phyloP scores from a whole-genome alignment of 2,888 invertebrate genomes.

The Agrotis puta region DNA sequence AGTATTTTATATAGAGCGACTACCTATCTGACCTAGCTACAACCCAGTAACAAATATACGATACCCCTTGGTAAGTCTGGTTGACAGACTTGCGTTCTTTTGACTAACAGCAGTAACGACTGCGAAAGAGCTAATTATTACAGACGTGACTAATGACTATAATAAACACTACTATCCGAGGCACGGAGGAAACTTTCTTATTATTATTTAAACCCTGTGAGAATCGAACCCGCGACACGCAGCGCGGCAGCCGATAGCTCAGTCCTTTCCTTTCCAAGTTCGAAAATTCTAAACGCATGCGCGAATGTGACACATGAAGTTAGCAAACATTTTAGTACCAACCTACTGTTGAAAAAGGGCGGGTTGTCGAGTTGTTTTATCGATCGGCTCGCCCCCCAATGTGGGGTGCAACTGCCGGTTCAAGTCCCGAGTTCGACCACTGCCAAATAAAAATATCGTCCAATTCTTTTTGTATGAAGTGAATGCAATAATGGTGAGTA shows the following conservation, averaged over 20 bases:
- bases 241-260: no score
- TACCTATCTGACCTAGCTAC: no score
- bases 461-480: slow-evolving; percentile 43
- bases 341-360: slow-evolving; percentile 69
- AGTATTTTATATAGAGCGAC: no score
- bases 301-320: slow-evolving; percentile 62
- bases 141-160: no score
- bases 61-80: no score
- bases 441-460: slow-evolving; percentile 28
- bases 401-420: slow-evolving; percentile 31
- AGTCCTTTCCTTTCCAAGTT: no score
- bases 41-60: not conserved
- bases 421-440: slow-evolving; percentile 19
- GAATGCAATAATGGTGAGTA: slow-evolving; percentile 61
- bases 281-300: slow-evolving; percentile 52
- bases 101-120: no score
- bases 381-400: slow-evolving; percentile 70
- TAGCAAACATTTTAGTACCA: slow-evolving; percentile 64
- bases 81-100: no score
- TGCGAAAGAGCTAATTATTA: no score
- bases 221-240: not conserved
- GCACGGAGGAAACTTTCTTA: no score
- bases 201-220: no score
- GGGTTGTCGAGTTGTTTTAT: slow-evolving; percentile 67
- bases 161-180: no score